Evolutionary conservation across 2,888 invertebrate genomes (phyloP), one percentile per base, ranked within the genome.

Genomic region (Bursaphelenchus okinawaensis): DNA sequence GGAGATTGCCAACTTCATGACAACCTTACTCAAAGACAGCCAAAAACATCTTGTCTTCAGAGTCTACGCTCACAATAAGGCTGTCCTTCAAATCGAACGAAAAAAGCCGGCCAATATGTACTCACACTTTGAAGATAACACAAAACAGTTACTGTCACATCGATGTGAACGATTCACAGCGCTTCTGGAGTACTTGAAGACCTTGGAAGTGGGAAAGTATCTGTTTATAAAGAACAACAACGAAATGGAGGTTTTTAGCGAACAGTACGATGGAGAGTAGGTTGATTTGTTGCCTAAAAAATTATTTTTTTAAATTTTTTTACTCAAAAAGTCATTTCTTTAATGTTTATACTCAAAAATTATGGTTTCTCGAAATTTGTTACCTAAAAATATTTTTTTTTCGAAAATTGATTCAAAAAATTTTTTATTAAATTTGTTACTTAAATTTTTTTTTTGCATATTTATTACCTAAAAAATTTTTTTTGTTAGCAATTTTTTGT

Each of bases 161-260:
- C 54, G 69, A 52, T 63, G 57, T 28, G 27, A 68, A 7, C 57
- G 69, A 19, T 24, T 69, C 19, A 70, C 20, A 27, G 28, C 50
- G 8, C 54, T 69, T 7, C 26, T 69, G 40, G 72, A 69, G 24
- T 16, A 12, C 6, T 28, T 69, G 19, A 40, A 57, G 27, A 19
- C 54, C 20, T 56, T 73, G 27, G 51, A 63, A n/a, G 63, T 23
- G 6, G 69, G 69, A 40, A 68, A 69, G 23, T 72, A 72, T 56
- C 54, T 69, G 7, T 52, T 69, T n/a, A 50, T 65, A 26, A 50
- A 65, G 29, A 22, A 24, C 29, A 28, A 40, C 51, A 64, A 68
- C 12, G 23, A 26, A 19, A 31, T 68, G 56, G 20, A 63, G 16
- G 27, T 68, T 56, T 66, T 24, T 22, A 40, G 19, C n/a, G 63